Evolutionary conservation across 2,888 invertebrate genomes (phyloP), one percentile per base, ranked within the genome.

Genomic region (Pollenia griseotomentosa): DNA sequence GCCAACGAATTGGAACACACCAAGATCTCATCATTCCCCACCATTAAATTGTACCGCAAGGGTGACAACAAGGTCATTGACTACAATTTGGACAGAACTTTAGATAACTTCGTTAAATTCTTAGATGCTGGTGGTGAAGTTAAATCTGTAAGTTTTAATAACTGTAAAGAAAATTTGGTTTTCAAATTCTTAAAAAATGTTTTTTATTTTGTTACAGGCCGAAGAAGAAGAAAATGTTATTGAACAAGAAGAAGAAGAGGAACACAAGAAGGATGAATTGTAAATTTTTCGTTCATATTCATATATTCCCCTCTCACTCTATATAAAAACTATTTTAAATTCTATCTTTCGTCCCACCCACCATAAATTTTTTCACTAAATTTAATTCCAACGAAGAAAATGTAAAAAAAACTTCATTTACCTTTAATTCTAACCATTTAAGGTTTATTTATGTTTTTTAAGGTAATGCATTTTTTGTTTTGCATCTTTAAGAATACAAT

Each of bases 1-100:
- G 97, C 96, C 92, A 99, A 99, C 94, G 99, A 99, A 94, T 94
- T 99, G 90, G 98, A 98, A 92, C 98, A 98, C 94, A 97, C 99
- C 82, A 98, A 98, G 94, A 96, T 99, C 92, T 96, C 96, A 89
- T 98, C 97, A 90, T 99, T 98, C 96, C 99, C 99, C 86, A 99
- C 98, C 88, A 96, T 99, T 93, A 98, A 97, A 92, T 95, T 98
- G 91, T 99, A 98, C 95, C 97, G 97, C 90, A 99, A 99, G 94
- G 97, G 96, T 73, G 97, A 97, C 90, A 98, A 98, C 94, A 96
- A 96, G 92, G 94, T 95, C 90, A 95, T 99, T 91, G 98, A 99
- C 92, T 99, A 98, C 95, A 97, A 96, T 92, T 98, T 99, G 88
- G 99, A 99, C 92, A 96, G 99, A 92, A 99, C 99, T 90, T 95